Conservation (phyloP, 64 coral and sea anemone species). For the Trachythela sp. region DNA sequence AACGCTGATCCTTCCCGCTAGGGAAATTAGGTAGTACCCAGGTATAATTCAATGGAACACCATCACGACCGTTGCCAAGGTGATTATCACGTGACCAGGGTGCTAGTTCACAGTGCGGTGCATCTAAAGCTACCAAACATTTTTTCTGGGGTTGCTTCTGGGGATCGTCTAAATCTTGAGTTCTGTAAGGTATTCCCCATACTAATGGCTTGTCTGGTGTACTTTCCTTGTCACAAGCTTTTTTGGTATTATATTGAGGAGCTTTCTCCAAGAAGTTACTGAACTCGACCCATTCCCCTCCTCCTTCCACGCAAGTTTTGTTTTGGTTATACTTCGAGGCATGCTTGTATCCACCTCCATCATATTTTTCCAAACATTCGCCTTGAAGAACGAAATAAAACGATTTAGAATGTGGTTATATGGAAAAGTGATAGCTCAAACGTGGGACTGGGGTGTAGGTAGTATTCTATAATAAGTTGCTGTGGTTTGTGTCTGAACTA, state of each 20-base stretch:
- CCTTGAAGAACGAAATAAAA: conserved; percentile 22
- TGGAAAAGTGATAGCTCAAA: no score
- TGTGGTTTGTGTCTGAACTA: no score
- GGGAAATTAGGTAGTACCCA: conserved; percentile 86
- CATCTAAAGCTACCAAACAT: conserved; percentile 63
- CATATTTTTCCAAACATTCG: conserved; percentile 84
- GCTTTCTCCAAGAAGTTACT: conserved; percentile 77
- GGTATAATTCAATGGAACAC: conserved; percentile 77
- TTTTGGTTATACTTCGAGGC: conserved; percentile 86
- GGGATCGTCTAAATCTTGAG: conserved; percentile 19
- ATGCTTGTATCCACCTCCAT: conserved; percentile 39
- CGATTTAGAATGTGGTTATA: background rate
- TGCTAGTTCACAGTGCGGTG: conserved; percentile 68
- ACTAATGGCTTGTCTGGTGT: conserved; percentile 25
- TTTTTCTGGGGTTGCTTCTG: conserved; percentile 8
- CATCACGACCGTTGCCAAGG: conserved; percentile 91
- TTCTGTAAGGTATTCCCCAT: conserved; percentile 64
- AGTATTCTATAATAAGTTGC: no score
- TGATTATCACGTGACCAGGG: conserved; percentile 86
- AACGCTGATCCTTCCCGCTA: conserved; percentile 53
- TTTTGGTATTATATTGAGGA: background rate
- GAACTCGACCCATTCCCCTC: conserved; percentile 79
- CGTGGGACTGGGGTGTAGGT: no score
- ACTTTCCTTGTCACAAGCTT: conserved; percentile 27
- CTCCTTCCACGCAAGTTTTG: conserved; percentile 58